phyloP scores from a whole-genome alignment of 2,888 invertebrate species.

The Drosophila robusta region DNA sequence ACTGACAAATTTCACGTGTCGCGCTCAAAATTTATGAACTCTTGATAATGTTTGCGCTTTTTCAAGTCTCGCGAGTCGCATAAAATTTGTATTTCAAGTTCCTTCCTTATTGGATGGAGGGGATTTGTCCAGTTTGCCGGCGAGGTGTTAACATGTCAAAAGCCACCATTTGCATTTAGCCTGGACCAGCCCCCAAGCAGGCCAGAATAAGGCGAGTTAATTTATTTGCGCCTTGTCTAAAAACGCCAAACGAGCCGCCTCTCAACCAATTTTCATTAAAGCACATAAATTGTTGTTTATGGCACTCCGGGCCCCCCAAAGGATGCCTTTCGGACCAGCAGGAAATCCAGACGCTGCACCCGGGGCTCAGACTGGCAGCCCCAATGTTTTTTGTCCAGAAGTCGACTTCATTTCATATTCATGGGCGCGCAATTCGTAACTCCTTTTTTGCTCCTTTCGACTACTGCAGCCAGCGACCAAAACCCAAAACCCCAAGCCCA shows the following conservation, averaged over 20 bases:
- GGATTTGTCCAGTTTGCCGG: constrained; percentile 35
- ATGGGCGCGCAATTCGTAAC: constrained; percentile 59
- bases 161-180: constrained; percentile 57
- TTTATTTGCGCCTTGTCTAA: constrained; percentile 65
- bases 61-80: constrained; percentile 55
- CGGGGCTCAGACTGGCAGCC: constrained; percentile 15
- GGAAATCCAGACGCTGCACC: constrained; percentile 7
- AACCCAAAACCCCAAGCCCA: no score
- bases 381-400: constrained; percentile 5
- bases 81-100: constrained; percentile 52
- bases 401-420: constrained; percentile 72
- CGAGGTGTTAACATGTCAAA: constrained; percentile 65
- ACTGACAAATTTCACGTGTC: constrained; percentile 62
- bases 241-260: constrained; percentile 59
- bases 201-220: constrained; percentile 52
- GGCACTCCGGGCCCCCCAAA: constrained; percentile 33
- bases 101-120: not conserved
- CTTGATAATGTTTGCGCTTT: constrained; percentile 39
- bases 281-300: constrained; percentile 79
- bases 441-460: constrained; percentile 42
- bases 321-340: constrained; percentile 28
- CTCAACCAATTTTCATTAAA: constrained; percentile 77
- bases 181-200: constrained; percentile 3
- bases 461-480: constrained; percentile 7
- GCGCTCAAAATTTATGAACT: constrained; percentile 58